Evolutionary conservation across 2,888 invertebrate species (phyloP).

Genomic region (Acleris sparsana): DNA sequence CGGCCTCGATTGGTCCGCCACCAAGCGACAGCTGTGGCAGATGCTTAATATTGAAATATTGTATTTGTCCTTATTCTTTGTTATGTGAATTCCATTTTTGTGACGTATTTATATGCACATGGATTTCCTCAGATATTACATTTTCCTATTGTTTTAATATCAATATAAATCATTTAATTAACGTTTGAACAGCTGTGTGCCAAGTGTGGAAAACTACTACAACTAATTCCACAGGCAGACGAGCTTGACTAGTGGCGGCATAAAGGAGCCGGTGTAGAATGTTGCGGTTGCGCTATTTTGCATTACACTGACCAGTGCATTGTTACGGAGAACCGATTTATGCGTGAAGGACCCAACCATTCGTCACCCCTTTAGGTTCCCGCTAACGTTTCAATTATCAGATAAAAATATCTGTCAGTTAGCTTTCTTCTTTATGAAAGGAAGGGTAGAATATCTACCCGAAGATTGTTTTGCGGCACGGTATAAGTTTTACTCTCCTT

Average conservation of each 20-base stretch:
- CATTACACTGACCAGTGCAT: constrained; percentile 24
- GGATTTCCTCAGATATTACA: constrained; percentile 13
- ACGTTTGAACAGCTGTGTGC: neutral
- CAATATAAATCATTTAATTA: neutral
- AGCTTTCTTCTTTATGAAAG: no score
- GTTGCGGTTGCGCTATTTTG: constrained; percentile 29
- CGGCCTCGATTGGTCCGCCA: constrained; percentile 15
- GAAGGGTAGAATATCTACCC: no score
- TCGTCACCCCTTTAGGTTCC: constrained; percentile 27
- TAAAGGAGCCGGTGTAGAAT: constrained; percentile 5
- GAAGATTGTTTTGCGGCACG: no score
- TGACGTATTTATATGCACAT: constrained; percentile 29
- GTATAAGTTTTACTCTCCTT: no score
- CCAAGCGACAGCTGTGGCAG: constrained; percentile 21
- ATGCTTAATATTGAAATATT: constrained; percentile 23
- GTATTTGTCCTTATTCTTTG: constrained; percentile 16
- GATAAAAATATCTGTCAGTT: no score
- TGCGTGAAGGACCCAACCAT: constrained; percentile 31
- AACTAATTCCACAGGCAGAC: neutral
- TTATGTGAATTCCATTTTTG: constrained; percentile 24
- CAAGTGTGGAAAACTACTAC: constrained; percentile 4
- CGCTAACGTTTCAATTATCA: constrained; percentile 5
- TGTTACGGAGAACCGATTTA: constrained; percentile 21
- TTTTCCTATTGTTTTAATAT: neutral
- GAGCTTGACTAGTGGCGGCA: neutral